phyloP scores from a whole-genome alignment of 2,797 vertebrate genomes.

The Odontamblyopus lacepedii region DNA sequence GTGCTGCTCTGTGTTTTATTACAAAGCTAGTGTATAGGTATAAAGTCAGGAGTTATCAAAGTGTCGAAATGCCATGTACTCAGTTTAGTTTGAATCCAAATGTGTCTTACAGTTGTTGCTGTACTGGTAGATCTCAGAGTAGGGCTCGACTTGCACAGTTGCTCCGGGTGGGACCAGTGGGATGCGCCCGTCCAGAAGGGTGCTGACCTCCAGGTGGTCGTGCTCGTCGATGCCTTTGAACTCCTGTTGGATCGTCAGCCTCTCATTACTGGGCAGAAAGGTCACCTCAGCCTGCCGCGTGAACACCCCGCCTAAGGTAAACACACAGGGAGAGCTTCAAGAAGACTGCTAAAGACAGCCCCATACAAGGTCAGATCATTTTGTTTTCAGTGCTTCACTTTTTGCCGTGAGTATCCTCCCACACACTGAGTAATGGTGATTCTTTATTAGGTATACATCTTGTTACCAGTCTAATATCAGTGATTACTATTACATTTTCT shows the following conservation, averaged over 20 bases:
- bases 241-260: slow-evolving; percentile 84
- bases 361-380: not conserved
- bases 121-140: slow-evolving; percentile 91
- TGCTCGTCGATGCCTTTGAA: slow-evolving; percentile 93
- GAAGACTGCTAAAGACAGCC: not conserved
- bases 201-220: slow-evolving; percentile 88
- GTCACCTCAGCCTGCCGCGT: slow-evolving; percentile 88
- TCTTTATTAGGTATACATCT: too few relatives aligned
- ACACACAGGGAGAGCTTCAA: slow-evolving; percentile 31
- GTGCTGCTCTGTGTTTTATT: too few relatives aligned
- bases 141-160: slow-evolving; percentile 83
- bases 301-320: slow-evolving; percentile 86
- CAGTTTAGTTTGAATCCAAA: not conserved
- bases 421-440: too few relatives aligned
- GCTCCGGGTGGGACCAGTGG: slow-evolving; percentile 80
- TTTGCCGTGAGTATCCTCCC: too few relatives aligned
- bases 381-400: not conserved
- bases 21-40: too few relatives aligned
- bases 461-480: too few relatives aligned
- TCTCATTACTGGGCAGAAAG: slow-evolving; percentile 85
- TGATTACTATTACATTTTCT: too few relatives aligned
- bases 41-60: too few relatives aligned
- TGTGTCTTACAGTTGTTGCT: slow-evolving; percentile 81
- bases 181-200: slow-evolving; percentile 84
- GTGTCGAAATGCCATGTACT: too few relatives aligned